Conservation (phyloP, 2,113 vertebrate genomes). For the Laticauda colubrina region DNA sequence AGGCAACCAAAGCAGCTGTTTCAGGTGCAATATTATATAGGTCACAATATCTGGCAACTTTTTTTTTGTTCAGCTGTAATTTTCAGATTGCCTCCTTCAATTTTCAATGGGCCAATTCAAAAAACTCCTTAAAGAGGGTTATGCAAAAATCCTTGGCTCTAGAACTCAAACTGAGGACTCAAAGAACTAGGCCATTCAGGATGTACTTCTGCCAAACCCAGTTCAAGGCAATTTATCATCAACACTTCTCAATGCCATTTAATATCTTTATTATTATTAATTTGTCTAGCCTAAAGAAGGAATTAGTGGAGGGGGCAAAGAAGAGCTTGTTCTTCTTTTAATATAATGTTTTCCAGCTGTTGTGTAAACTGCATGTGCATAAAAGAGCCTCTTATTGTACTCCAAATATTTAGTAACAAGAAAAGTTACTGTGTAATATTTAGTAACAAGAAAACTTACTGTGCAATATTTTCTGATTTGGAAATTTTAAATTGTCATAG, state of each 20-base stretch:
- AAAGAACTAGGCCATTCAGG: neutral
- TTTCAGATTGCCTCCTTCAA: neutral
- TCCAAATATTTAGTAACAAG: neutral
- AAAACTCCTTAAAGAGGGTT: conserved; percentile 7
- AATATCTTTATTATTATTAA: neutral
- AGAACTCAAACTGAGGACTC: neutral
- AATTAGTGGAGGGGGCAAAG: neutral
- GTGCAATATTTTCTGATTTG: neutral
- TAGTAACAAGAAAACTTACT: neutral
- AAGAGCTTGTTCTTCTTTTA: neutral
- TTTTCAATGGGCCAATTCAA: neutral
- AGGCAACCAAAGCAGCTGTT: neutral
- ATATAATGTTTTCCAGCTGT: neutral
- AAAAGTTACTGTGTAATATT: neutral
- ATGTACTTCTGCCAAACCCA: neutral
- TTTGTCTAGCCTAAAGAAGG: neutral
- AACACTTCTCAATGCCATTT: neutral
- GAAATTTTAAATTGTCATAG: neutral
- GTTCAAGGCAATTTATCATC: conserved; percentile 4
- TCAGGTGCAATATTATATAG: neutral
- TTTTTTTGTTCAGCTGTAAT: neutral
- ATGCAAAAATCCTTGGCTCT: conserved; percentile 19
- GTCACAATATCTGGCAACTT: neutral
- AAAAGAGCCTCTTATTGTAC: neutral
- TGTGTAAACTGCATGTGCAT: neutral